Base-by-base conservation (phyloP, 2,888 invertebrate species). In the Corbicula japonica region DNA sequence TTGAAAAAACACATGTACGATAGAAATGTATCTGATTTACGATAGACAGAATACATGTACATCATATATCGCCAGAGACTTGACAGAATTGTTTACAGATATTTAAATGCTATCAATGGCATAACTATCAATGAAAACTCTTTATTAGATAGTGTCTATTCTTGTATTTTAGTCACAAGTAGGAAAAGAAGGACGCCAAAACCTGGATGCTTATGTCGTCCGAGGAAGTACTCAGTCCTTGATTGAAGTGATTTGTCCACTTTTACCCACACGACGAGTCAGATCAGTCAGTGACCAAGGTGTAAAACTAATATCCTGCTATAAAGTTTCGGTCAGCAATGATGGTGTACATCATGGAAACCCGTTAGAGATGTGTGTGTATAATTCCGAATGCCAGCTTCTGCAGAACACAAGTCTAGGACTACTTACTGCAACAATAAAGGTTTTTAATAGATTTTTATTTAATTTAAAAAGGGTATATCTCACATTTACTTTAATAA, bases 321-420 rank as follows among this genome's bases (percentile, higher is more conserved):
- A 75, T 62, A 68, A 23, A 2, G 61, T 75, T 15, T 69, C 75
- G 23, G 69, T 75, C 18, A 75, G 75, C 34, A 75, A 75, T 28
- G 75, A 69, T 28, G 75, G 75, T 12, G 56, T 60, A 0, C 46
- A 48, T 6, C 66, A 62, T 46, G 62, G 54, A 15, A 23, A 62
- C n/a, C 46, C 69, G 34, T 4, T 58, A 8, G 62, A 62, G 2
- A 41, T 75, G 54, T 69, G 68, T 54, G 61, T 75, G 2, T 75
- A 69, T 34, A 61, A 75, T 35, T 75, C 75, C 0, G 34, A 52
- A 15, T 75, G 75, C 35, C 75, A 75, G 44, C 26, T n/a, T 21
- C 32, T 54, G 21, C 18, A 52, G n/a, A 68, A 62, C 26, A 28
- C 8, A 8, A 60, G 38, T 46, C 10, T 48, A 30, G 48, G 62